Percentiles rank a stretch among this genome's conserved stretches.
Conservation (phyloP, 2,797 vertebrate genomes). For the Ambastaia sidthimunki region DNA sequence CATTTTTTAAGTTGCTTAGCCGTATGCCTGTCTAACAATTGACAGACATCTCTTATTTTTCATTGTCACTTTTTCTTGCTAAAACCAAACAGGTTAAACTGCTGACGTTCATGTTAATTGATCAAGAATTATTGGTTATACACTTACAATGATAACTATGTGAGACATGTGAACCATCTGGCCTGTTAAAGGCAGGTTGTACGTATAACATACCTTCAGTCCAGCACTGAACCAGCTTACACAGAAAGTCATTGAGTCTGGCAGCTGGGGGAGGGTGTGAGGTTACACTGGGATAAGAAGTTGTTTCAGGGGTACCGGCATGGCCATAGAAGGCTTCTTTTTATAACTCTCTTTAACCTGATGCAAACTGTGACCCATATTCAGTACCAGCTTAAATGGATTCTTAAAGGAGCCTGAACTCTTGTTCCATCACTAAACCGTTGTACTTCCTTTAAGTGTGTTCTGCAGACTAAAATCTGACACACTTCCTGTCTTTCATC, state of each 20-base stretch:
- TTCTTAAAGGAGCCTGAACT: constrained; percentile 24
- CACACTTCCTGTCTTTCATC: constrained; percentile 49
- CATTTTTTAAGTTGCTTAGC: not conserved
- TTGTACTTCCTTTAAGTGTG: constrained; percentile 14
- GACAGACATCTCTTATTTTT: not conserved
- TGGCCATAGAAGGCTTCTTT: constrained; percentile 36
- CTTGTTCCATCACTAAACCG: constrained; percentile 30
- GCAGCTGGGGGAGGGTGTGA: constrained; percentile 37
- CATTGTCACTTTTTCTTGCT: not conserved
- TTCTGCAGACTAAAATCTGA: constrained; percentile 16
- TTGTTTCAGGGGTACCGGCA: constrained; percentile 28
- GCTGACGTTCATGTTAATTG: not conserved
- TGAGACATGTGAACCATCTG: not conserved
- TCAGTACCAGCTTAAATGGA: constrained; percentile 4
- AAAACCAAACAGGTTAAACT: not conserved
- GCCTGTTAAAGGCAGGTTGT: not conserved
- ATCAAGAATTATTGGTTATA: not conserved
- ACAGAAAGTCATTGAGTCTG: constrained; percentile 30
- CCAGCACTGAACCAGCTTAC: constrained; percentile 12
- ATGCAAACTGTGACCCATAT: constrained; percentile 12
- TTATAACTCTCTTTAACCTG: constrained; percentile 10
- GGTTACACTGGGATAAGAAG: constrained; percentile 43
- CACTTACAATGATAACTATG: not conserved
- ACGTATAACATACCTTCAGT: constrained; percentile 8
- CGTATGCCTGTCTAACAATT: not conserved